Base-by-base conservation (phyloP, 2,888 invertebrate species). In the Synanthedon andrenaeformis region DNA sequence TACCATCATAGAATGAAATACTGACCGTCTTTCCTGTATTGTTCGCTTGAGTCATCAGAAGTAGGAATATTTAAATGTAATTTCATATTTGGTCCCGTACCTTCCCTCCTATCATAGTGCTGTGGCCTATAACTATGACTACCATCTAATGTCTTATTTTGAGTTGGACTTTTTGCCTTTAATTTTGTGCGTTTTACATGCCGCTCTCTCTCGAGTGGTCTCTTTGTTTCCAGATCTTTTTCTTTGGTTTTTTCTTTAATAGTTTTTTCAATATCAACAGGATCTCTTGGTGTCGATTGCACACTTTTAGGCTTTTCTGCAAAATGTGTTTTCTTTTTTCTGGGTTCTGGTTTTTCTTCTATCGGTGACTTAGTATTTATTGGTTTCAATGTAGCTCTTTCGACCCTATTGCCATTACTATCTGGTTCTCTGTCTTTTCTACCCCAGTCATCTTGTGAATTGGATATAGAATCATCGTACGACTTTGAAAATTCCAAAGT, bases 401-500 rank as follows among this genome's bases (percentile, higher is more conserved):
- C 84, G 45, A 78, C 72, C 19, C 76, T 76, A 66, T 78, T 74
- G 56, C 70, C 78, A 0, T 68, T 51, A 56, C 62, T 68, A 45
- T 81, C 79, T 3, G 65, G 61, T 14, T 83, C 80, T 62, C 79
- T 84, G 23, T 70, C 57, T 63, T 80, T 83, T 61, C 78, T 80
- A 42, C 72, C 73, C 79, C 85, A 86, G 57, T 85, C 84, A 59
- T 87, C 88, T 75, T 87, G 86, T 13, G 86, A 81, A 45, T 86
- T 86, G 23, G 88, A 87, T 54, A 89, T 85, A 23, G 82, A 81
- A 74, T 90, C 89, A 72, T 89, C 84, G 69, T 90, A 85, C 59
- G 90, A 79, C 74, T 90, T 86, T 54, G 91, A 84, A 79, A 94
- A 91, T 68, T 95, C 94, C 59, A 95, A 82, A 51, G 92, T 93